Evolutionary conservation across 2,113 vertebrate species (phyloP), one percentile per base, ranked within the genome.

Genomic region (Artemisiospiza belli): DNA sequence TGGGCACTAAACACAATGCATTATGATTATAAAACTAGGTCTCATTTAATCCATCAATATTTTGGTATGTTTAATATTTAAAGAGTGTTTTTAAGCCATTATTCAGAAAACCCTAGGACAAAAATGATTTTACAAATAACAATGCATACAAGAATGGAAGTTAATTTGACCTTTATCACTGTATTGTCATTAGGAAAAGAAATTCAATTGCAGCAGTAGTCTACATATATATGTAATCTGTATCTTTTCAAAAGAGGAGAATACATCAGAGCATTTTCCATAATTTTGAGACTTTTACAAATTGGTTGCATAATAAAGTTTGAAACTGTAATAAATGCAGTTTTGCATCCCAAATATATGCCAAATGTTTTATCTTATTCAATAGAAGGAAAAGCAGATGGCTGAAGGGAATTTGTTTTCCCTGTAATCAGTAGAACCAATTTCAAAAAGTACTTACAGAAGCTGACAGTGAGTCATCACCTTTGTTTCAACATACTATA

Each of bases 21-120:
- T 97, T 97, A 97, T 82, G 87, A 94, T 97, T 96, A 97, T 92
- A 79, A 96, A 97, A 94, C 87, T 92, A 59, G 66, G 68, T 92
- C 92, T 96, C 77, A 84, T 94, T 92, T 97, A 97, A 97, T 96
- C 96, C 95, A 82, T 80, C 91, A 73, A 66, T 94, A 92, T 95
- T 94, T 95, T 78, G 57, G 15, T 94, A 59, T 83, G 61, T 85
- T 97, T 97, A 97, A 95, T 97, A 96, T 97, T 97, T 96, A 97
- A 97, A 96, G 79, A 95, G 82, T 78, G 70, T 80, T 95, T 95
- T 93, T 21, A 95, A 97, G 82, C 76, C 57, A 81, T 96, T 96
- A 84, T 46, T 96, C 63, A 69, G 78, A 91, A 92, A 89, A 90
- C 61, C 37, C 37, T 72, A 81, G 87, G 85, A 95, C 91, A 78